Percentiles rank a stretch among this genome's conserved stretches.
phyloP scores from a whole-genome alignment of 2,888 invertebrate species.

The Neria commutata region DNA sequence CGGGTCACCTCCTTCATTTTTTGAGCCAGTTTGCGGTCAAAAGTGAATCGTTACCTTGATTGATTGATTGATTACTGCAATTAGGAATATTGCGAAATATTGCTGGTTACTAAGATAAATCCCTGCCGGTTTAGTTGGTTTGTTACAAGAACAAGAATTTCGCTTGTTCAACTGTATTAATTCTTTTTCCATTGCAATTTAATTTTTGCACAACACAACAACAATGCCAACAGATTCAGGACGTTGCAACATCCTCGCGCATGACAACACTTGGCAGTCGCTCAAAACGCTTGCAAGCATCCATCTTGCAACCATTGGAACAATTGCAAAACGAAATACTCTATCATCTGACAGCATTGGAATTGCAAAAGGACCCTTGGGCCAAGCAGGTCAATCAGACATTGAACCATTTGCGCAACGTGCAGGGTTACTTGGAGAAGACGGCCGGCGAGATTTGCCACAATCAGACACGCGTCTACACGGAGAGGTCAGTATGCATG shows the following conservation, averaged over 20 bases:
- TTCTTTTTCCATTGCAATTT: too few species aligned
- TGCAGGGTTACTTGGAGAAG: conserved; percentile 77
- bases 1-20: too few species aligned
- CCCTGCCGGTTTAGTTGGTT: too few species aligned
- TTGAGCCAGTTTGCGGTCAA: too few species aligned
- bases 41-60: too few species aligned
- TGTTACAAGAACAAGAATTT: too few species aligned
- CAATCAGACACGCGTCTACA: conserved; percentile 65
- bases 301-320: conserved; percentile 72
- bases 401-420: conserved; percentile 75
- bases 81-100: too few species aligned
- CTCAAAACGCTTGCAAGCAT: conserved; percentile 70
- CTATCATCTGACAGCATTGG: conserved; percentile 77
- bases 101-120: too few species aligned
- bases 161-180: too few species aligned
- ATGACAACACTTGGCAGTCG: conserved; percentile 72
- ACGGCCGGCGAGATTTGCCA: conserved; percentile 74
- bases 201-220: neutral
- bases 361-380: conserved; percentile 75
- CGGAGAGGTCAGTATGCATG: conserved; percentile 47
- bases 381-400: conserved; percentile 75
- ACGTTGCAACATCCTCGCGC: conserved; percentile 73
- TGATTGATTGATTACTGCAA: too few species aligned
- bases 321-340: conserved; percentile 74
- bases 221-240: conserved; percentile 66